Percentiles rank a stretch among this genome's conserved stretches.
These are phyloP conservation scores for Anadara kagoshimensis DNA, from an alignment of 1,140 invertebrate genomes.

Conservation along the genomic window DNA sequence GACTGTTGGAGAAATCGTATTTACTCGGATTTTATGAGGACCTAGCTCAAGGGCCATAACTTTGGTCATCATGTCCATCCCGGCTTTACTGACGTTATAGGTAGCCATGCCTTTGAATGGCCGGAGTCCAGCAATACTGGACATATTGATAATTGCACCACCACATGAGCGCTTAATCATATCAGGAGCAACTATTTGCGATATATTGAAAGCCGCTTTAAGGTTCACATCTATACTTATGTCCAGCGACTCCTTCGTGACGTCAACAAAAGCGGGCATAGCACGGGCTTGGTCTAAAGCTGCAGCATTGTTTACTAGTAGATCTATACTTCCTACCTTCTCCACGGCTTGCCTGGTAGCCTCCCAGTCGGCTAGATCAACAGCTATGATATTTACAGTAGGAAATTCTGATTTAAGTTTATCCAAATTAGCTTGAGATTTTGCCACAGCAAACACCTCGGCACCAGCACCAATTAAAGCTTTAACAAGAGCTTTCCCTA, in stretches of 20 bases:
- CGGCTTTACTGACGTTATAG: background rate
- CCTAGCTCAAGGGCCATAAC: background rate
- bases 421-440: background rate
- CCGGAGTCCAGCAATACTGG: background rate
- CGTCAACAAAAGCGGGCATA: no score
- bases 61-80: background rate
- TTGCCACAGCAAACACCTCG: background rate
- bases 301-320: constrained; percentile 4
- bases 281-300: no score
- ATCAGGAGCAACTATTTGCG: no score
- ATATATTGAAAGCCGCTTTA: no score
- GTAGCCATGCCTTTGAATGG: background rate
- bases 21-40: background rate
- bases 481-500: background rate
- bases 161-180: no score
- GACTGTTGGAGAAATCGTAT: background rate
- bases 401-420: constrained; percentile 10
- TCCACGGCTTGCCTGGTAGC: background rate
- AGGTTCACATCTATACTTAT: no score
- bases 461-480: background rate
- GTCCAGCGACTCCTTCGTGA: no score
- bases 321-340: background rate
- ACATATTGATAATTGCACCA: no score
- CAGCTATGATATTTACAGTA: background rate
- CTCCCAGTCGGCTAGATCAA: constrained; percentile 1